Evolutionary conservation across 2,888 invertebrate genomes (phyloP).

Genomic region (Microdon myrmicae): DNA sequence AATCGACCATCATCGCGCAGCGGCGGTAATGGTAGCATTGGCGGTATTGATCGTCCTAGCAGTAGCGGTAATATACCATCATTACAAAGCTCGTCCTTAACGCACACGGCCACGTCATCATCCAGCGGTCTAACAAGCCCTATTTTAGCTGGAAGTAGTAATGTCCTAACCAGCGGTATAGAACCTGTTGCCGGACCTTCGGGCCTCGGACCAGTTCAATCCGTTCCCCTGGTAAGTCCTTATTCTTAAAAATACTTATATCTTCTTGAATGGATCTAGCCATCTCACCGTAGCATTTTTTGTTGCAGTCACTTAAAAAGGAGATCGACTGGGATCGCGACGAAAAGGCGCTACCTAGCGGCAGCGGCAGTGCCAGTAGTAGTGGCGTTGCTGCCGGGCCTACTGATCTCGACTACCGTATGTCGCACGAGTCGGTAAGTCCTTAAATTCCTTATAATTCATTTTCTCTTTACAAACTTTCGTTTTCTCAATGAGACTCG

Average conservation of each 20-base stretch:
- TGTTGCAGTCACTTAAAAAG: conserved; percentile 83
- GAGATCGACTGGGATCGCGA: conserved; percentile 89
- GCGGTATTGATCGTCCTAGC: conserved; percentile 55
- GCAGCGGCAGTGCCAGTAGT: conserved; percentile 69
- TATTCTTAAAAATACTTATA: conserved; percentile 27
- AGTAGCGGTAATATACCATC: conserved; percentile 56
- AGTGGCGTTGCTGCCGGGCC: no score
- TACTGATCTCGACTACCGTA: conserved; percentile 83
- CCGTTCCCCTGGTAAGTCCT: conserved; percentile 88
- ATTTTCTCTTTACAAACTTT: conserved; percentile 23
- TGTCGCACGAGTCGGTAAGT: conserved; percentile 87
- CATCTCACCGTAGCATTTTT: conserved; percentile 51
- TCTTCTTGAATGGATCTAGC: conserved; percentile 37
- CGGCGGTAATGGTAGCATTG: conserved; percentile 55
- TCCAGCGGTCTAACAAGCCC: conserved; percentile 59
- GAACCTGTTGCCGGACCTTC: conserved; percentile 75
- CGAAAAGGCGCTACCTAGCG: conserved; percentile 74
- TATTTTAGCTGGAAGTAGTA: conserved; percentile 55
- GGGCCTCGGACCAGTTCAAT: conserved; percentile 85
- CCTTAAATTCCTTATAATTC: conserved; percentile 55
- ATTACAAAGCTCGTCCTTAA: conserved; percentile 47
- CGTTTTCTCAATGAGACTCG: conserved; percentile 26
- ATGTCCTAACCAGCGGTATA: conserved; percentile 41
- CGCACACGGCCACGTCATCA: conserved; percentile 56
- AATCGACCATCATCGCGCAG: conserved; percentile 60